These are phyloP conservation scores for Percina caprodes DNA, from an alignment of 2,113 vertebrate species.

Conservation along the genomic window DNA sequence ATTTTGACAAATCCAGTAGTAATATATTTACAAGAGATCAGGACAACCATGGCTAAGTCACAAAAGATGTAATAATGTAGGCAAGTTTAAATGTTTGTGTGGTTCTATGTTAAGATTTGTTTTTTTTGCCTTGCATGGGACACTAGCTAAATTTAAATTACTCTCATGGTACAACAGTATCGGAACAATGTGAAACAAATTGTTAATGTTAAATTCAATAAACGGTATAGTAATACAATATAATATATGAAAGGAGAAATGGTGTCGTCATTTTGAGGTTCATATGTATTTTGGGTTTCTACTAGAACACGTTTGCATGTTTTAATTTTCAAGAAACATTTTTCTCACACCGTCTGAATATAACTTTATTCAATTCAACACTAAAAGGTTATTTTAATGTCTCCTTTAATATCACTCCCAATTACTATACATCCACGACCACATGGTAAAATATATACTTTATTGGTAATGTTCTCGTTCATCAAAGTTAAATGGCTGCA, in stretches of 20 bases:
- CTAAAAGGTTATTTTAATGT: too few relatives aligned
- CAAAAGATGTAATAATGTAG: background rate
- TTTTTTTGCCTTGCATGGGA: background rate
- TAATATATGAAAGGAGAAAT: too few relatives aligned
- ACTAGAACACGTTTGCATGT: too few relatives aligned
- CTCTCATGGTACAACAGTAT: background rate
- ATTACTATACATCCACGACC: background rate
- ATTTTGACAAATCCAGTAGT: background rate
- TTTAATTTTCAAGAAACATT: too few relatives aligned
- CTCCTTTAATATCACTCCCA: too few relatives aligned
- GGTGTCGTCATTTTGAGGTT: too few relatives aligned
- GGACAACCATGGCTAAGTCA: background rate
- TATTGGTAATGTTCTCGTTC: background rate
- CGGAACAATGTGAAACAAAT: background rate
- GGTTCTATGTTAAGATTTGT: background rate
- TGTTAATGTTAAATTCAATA: background rate
- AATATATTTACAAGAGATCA: background rate
- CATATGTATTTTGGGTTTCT: too few relatives aligned
- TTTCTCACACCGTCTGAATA: too few relatives aligned
- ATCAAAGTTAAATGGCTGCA: background rate
- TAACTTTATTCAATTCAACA: too few relatives aligned
- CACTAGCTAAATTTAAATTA: background rate
- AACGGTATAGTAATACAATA: too few relatives aligned
- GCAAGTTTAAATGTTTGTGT: background rate
- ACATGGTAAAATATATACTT: background rate